phyloP scores from a whole-genome alignment of 1,140 invertebrate species.

The Scaptomyza montana region DNA sequence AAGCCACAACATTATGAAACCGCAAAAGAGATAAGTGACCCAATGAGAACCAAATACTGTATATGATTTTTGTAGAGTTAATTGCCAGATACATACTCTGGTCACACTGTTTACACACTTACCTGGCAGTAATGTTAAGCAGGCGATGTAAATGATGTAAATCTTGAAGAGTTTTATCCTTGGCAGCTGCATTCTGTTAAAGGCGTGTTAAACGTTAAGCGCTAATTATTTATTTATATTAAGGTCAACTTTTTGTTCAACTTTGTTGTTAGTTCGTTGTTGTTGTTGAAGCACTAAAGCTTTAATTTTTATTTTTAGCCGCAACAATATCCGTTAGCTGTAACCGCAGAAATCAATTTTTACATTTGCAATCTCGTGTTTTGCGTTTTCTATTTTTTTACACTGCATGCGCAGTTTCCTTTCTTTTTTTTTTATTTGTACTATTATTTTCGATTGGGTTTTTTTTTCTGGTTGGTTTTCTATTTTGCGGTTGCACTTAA shows the following conservation, averaged over 20 bases:
- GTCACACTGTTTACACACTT: conserved; percentile 35
- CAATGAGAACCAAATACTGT: background rate
- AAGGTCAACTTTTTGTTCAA: background rate
- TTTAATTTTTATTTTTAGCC: conserved; percentile 11
- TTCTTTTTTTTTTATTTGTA: conserved; percentile 27
- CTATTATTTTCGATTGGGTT: conserved; percentile 21
- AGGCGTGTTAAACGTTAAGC: conserved; percentile 25
- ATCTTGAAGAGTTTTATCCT: conserved; percentile 44
- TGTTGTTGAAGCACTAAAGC: background rate
- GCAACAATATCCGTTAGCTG: conserved; percentile 52
- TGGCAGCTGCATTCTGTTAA: conserved; percentile 43
- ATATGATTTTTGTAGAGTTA: conserved; percentile 1
- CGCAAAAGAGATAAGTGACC: conserved; percentile 41
- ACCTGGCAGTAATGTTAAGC: conserved; percentile 66
- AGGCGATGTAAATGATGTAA: conserved; percentile 48
- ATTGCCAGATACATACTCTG: conserved; percentile 11
- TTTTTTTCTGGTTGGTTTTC: conserved; percentile 40
- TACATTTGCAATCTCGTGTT: conserved; percentile 58
- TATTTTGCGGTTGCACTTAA: conserved; percentile 75
- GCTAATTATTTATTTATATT: conserved; percentile 35
- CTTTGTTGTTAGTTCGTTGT: conserved; percentile 8
- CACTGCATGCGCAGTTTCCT: conserved; percentile 60
- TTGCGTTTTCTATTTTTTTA: conserved; percentile 37
- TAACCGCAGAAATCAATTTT: conserved; percentile 79
- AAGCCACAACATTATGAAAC: conserved; percentile 57